These are phyloP conservation scores for Limonius californicus DNA, from an alignment of 1,140 invertebrate genomes.

Conservation along the genomic window DNA sequence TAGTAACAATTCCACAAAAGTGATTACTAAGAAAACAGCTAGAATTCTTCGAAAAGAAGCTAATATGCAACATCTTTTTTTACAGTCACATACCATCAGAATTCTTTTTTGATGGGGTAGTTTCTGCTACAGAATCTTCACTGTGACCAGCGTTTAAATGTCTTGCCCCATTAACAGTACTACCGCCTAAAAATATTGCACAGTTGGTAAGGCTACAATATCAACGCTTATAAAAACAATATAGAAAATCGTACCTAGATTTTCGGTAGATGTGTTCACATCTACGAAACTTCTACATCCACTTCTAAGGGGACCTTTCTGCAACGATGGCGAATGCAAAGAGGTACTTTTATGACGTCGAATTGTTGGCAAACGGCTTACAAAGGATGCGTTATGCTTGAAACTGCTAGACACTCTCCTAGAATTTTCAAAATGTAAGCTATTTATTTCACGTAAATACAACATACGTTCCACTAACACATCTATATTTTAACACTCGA, in stretches of 20 bases:
- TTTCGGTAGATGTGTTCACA: slow-evolving; percentile 67
- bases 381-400: slow-evolving; percentile 88
- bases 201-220: background rate
- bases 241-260: slow-evolving; percentile 66
- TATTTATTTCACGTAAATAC: slow-evolving; percentile 1
- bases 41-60: no score
- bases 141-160: slow-evolving; percentile 67
- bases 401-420: slow-evolving; percentile 72
- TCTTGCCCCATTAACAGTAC: slow-evolving; percentile 48
- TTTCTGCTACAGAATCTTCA: slow-evolving; percentile 74
- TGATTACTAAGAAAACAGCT: no score
- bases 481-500: background rate
- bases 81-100: slow-evolving; percentile 77
- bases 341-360: slow-evolving; percentile 73
- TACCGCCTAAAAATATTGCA: slow-evolving; percentile 36
- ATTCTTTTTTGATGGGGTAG: slow-evolving; percentile 72
- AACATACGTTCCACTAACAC: background rate
- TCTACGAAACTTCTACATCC: slow-evolving; percentile 59
- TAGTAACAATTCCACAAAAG: no score
- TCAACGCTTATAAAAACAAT: no score
- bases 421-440: slow-evolving; percentile 21
- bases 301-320: slow-evolving; percentile 51
- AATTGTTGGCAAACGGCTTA: slow-evolving; percentile 81
- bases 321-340: slow-evolving; percentile 63
- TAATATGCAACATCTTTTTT: no score